These are phyloP conservation scores for Steatornis caripensis DNA, from an alignment of 2,113 vertebrate species.

Conservation along the genomic window DNA sequence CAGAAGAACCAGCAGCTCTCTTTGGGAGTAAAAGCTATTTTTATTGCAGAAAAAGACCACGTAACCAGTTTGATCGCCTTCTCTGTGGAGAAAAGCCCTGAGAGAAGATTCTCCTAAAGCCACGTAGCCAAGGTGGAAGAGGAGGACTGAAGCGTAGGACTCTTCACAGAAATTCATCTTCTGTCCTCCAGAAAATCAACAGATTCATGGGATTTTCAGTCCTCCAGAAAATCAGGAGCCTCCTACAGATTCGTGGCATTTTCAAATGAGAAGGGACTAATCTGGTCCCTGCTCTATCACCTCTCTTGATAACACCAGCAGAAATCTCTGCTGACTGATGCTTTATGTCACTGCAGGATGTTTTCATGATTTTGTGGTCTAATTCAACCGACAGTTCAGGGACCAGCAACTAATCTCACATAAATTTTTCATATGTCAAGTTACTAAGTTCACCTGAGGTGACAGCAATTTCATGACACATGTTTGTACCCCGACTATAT, in stretches of 20 bases:
- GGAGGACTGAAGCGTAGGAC: not conserved
- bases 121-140: not conserved
- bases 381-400: not conserved
- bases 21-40: not conserved
- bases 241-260: not conserved
- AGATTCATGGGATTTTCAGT: not conserved
- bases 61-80: not conserved
- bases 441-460: not conserved
- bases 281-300: not conserved
- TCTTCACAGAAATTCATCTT: not conserved
- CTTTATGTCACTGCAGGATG: not conserved
- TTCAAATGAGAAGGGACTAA: not conserved
- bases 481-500: not conserved
- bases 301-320: not conserved
- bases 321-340: not conserved
- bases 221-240: not conserved
- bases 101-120: not conserved
- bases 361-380: not conserved
- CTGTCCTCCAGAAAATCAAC: not conserved
- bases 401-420: not conserved
- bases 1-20: not conserved
- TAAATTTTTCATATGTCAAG: not conserved
- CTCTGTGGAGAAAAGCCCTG: not conserved
- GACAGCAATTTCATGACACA: not conserved
- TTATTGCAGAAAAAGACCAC: not conserved